Conservation (phyloP, 2,797 vertebrate species). For the Synaphobranchus kaupii region DNA sequence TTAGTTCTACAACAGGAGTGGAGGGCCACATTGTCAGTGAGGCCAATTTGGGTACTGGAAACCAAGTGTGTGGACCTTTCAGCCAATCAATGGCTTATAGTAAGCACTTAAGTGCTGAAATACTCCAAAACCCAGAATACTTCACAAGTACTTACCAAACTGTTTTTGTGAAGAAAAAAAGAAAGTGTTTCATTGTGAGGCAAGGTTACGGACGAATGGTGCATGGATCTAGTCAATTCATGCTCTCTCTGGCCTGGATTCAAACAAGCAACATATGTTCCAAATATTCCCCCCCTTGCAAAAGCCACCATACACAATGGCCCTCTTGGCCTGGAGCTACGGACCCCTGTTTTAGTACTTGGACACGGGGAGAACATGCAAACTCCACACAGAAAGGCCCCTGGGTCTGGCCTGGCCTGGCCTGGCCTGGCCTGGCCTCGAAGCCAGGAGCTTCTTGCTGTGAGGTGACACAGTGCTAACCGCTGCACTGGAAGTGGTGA, state of each 20-base stretch:
- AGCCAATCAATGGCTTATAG: no score
- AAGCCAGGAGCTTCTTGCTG: no score
- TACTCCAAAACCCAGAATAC: background rate
- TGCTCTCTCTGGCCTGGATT: background rate
- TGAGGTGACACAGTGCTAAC: no score
- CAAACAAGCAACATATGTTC: background rate
- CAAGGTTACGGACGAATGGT: background rate
- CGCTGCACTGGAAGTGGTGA: no score
- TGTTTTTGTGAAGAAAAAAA: background rate
- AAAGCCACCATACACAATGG: background rate
- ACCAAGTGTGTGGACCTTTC: no score
- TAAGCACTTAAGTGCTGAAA: background rate
- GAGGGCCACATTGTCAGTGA: background rate
- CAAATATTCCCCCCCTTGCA: background rate
- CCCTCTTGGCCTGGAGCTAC: background rate
- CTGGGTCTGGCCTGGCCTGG: no score
- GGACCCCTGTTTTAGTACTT: background rate
- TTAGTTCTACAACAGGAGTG: no score
- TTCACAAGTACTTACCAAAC: background rate
- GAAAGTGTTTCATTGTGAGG: background rate
- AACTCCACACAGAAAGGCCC: no score
- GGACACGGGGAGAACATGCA: no score
- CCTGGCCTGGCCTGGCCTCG: no score
- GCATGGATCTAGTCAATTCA: background rate
- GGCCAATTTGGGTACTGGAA: no score